Evolutionary conservation across 2,113 vertebrate genomes (phyloP).

Genomic region (Phodopus roborovskii): DNA sequence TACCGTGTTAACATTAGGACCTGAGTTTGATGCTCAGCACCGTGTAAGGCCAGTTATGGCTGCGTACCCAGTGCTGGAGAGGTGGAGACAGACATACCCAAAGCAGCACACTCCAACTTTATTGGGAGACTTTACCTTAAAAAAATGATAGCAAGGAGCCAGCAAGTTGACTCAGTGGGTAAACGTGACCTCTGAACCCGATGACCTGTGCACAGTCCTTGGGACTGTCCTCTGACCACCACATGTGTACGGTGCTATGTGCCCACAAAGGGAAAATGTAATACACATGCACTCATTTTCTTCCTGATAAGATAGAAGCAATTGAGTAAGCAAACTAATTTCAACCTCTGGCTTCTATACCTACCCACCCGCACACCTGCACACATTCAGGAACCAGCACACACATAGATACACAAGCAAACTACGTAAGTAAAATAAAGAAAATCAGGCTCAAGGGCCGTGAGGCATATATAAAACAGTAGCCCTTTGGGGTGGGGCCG

Average conservation of each 20-base stretch:
- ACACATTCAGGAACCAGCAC: neutral
- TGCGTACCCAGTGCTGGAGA: neutral
- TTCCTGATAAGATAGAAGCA: neutral
- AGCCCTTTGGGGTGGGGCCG: neutral
- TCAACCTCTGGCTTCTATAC: neutral
- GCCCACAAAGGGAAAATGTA: neutral
- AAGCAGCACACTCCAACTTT: neutral
- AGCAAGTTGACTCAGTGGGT: neutral
- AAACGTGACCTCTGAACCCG: neutral
- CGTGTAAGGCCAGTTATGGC: neutral
- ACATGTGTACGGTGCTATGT: neutral
- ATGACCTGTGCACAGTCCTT: too few species aligned
- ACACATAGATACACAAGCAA: neutral
- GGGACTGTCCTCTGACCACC: neutral
- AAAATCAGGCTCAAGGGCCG: neutral
- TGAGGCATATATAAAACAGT: neutral
- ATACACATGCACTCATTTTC: neutral
- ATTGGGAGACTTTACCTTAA: neutral
- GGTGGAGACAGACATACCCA: neutral
- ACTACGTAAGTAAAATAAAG: neutral
- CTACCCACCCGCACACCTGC: neutral
- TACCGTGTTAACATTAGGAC: neutral
- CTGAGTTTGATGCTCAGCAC: neutral
- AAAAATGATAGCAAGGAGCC: neutral
- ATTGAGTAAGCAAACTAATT: neutral